phyloP scores from a whole-genome alignment of 2,888 invertebrate species.

The Orchestes rusci region DNA sequence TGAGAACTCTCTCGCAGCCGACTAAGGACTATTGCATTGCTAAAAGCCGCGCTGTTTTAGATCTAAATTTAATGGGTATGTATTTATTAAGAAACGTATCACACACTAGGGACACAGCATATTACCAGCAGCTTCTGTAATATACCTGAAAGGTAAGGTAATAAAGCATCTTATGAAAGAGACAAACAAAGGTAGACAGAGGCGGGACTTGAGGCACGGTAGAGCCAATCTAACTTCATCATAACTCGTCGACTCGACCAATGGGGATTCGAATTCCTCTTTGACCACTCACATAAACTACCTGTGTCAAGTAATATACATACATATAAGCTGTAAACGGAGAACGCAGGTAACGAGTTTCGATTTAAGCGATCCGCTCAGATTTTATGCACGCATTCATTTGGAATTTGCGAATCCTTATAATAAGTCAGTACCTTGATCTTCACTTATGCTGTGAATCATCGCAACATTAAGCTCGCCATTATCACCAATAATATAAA shows the following conservation, averaged over 20 bases:
- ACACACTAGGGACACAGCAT: slow-evolving; percentile 17
- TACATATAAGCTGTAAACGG: slow-evolving; percentile 28
- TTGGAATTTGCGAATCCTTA: not conserved
- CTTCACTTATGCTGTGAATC: too few relatives aligned
- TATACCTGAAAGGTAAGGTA: slow-evolving; percentile 36
- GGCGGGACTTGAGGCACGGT: slow-evolving; percentile 41
- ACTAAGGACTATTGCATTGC: slow-evolving; percentile 22
- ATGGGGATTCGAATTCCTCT: slow-evolving; percentile 42
- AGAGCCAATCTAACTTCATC: slow-evolving; percentile 46
- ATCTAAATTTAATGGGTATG: slow-evolving; percentile 22
- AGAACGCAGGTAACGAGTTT: slow-evolving; percentile 24
- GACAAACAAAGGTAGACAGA: slow-evolving; percentile 39
- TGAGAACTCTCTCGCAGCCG: slow-evolving; percentile 16
- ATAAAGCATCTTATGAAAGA: slow-evolving; percentile 44
- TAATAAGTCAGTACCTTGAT: too few relatives aligned
- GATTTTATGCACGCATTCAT: slow-evolving; percentile 14
- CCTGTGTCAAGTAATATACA: slow-evolving; percentile 40
- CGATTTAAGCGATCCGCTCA: slow-evolving; percentile 18
- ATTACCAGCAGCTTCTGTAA: slow-evolving; percentile 27
- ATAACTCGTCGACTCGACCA: slow-evolving; percentile 44
- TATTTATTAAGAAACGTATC: slow-evolving; percentile 22
- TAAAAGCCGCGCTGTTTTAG: slow-evolving; percentile 16
- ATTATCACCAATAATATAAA: too few relatives aligned
- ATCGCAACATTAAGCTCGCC: too few relatives aligned
- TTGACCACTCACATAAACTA: slow-evolving; percentile 44